phyloP scores from a whole-genome alignment of 2,797 vertebrate species.

The Anguilla anguilla region DNA sequence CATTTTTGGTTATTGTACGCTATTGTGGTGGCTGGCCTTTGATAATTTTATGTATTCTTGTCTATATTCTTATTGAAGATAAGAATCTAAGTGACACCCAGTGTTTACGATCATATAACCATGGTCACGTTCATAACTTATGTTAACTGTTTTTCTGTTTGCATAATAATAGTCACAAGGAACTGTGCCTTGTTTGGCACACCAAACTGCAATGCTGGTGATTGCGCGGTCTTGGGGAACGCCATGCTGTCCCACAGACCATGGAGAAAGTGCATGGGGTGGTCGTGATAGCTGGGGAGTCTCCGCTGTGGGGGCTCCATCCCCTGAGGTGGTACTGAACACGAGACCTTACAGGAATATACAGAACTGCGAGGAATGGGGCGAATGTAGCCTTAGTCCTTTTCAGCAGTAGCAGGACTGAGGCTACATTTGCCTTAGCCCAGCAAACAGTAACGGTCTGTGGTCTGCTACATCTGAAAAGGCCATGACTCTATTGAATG shows the following conservation, averaged over 20 bases:
- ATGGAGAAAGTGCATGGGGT: background rate
- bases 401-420: background rate
- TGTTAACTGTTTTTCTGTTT: background rate
- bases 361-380: background rate
- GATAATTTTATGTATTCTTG: background rate
- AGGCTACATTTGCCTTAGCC: too few relatives aligned
- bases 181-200: background rate
- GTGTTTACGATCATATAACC: background rate
- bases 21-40: background rate
- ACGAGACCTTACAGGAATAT: background rate
- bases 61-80: too few relatives aligned
- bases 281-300: background rate
- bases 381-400: background rate
- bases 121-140: background rate
- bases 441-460: background rate
- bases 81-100: background rate
- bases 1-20: background rate
- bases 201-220: background rate
- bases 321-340: background rate
- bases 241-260: background rate
- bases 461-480: too few relatives aligned
- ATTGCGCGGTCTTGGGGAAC: background rate
- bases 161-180: background rate
- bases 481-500: too few relatives aligned
- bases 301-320: background rate